Base-by-base conservation (phyloP, 2,888 invertebrate species). In the Troides helena region DNA sequence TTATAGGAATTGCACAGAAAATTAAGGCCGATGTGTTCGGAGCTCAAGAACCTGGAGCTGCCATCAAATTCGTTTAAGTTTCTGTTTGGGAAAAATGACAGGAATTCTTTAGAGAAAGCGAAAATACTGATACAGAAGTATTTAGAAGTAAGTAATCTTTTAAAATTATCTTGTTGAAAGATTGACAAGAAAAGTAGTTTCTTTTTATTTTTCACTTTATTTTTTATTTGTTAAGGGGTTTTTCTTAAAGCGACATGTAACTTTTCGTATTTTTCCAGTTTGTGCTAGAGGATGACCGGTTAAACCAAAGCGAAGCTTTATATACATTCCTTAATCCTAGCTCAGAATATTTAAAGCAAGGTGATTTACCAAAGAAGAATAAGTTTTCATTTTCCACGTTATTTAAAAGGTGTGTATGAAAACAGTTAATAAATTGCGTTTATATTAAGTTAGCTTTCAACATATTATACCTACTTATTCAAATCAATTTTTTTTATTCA, bases 301-400 rank as follows among this genome's bases (percentile, higher is more conserved):
- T 98, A 75, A 97, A 97, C 85, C 97, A 97, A 90, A 96, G 97
- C 83, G 98, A 98, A 90, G 96, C 97, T 67, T 94, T 98, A 74
- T 98, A 98, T 83, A 95, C 97, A 72, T 98, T 98, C 89, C 93
- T 98, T n/a, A 97, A 97, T 84, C 98, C 98, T 5, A 97, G 97
- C 85, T 97, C 98, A 0, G 97, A 98, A 82, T 97, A 97, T 87
- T 93, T 98, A 74, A 97, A 97, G 85, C 96, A 96, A 69, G 93
- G 95, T 60, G 95, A 96, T 60, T 94, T 96, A 77, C 96, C 96
- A 72, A 97, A 97, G 89, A 98, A 97, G 86, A 95, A 96, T 14
- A 95, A 96, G 81, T 98, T 98, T 88, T 98, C 97, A 2, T 94
- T 98, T 73, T 95, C 97, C 7, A 97, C 97, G 0, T 92, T 98